These are phyloP conservation scores for Anthrax anthrax DNA, from an alignment of 2,888 invertebrate species.

Conservation along the genomic window DNA sequence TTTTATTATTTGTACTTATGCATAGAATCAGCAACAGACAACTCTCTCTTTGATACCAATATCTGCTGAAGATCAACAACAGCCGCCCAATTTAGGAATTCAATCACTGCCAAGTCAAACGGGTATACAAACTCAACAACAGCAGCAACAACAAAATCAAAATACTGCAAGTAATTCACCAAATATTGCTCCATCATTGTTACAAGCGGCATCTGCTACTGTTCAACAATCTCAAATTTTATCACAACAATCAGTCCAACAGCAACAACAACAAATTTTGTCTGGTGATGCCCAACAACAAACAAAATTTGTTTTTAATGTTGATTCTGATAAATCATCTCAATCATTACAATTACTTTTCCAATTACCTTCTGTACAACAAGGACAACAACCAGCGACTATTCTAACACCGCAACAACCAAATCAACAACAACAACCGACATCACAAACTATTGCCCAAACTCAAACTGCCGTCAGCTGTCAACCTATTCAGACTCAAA, in stretches of 20 bases:
- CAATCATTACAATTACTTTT: conserved; percentile 32
- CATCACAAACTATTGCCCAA: conserved; percentile 6
- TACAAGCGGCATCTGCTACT: conserved; percentile 8
- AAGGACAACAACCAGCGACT: conserved; percentile 15
- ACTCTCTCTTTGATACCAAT: conserved; percentile 30
- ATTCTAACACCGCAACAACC: conserved; percentile 11
- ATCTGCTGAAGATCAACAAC: conserved; percentile 25
- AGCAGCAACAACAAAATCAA: conserved; percentile 7
- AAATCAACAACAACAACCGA: conserved; percentile 1
- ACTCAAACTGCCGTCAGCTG: conserved; percentile 6
- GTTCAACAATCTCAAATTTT: conserved; percentile 23
- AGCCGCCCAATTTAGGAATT: conserved; percentile 22
- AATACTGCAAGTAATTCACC: conserved; percentile 9
- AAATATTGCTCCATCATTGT: conserved; percentile 9
- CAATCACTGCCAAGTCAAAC: conserved; percentile 16
- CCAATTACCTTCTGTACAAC: conserved; percentile 26
- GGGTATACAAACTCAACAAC: conserved; percentile 8
- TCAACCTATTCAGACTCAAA: conserved; percentile 15
- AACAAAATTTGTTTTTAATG: conserved; percentile 33
- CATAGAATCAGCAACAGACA: conserved; percentile 25
- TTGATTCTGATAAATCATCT: conserved; percentile 31
- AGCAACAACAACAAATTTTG: conserved; percentile 8
- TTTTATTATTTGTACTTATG: neutral
- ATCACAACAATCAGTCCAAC: conserved; percentile 17
- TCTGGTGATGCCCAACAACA: conserved; percentile 23